Evolutionary conservation across 92 coral and sea anemone species (phyloP), one percentile per base, ranked within the genome.

Genomic region (Diadumene lineata): DNA sequence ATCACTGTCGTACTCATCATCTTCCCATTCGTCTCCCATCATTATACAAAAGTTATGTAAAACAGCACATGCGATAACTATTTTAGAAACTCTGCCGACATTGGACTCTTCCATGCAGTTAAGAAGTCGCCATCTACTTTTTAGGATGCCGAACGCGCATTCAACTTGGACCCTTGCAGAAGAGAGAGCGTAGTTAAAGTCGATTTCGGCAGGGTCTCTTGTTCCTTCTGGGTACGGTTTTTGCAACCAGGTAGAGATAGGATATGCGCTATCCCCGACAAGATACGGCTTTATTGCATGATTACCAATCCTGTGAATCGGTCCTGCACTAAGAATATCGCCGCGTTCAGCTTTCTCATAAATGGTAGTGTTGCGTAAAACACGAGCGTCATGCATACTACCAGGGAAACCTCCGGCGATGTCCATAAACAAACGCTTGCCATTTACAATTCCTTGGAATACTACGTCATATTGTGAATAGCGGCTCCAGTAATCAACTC

Each of bases 101-200:
- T 75, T 72, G 44, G 70, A 31, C 38, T 80, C 85, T 71, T 72
- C 74, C 30, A 72, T 80, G 74, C 58, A 68, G 74, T 68, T 68
- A 44, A 44, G 51, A 17, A 83, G 60, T 44, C 79, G 60, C 87
- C 82, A 83, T 43, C 79, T 69, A 72, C 77, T 62, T 43, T 83
- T 83, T 31, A 76, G 72, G 10, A 77, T 50, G 11, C 79, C 74
- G 27, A 77, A 77, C 2, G 83, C 78, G 34, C 72, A 48, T 48
- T 77, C 75, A 26, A 77, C 87, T 69, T 82, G 78, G 18, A 70
- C 83, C 31, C 83, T 69, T 27, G 83, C 83, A 44, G 72, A 75
- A 10, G 78, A 82, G 25, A 82, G 77, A 75, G 68, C 62, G 46
- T 70, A 64, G 71, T 82, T 82, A 65, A 82, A 75, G 43, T 26